Percentiles rank a stretch among this genome's conserved stretches.
Evolutionary conservation across 2,888 invertebrate species (phyloP).

Genomic region (Drosophila ochracea): DNA sequence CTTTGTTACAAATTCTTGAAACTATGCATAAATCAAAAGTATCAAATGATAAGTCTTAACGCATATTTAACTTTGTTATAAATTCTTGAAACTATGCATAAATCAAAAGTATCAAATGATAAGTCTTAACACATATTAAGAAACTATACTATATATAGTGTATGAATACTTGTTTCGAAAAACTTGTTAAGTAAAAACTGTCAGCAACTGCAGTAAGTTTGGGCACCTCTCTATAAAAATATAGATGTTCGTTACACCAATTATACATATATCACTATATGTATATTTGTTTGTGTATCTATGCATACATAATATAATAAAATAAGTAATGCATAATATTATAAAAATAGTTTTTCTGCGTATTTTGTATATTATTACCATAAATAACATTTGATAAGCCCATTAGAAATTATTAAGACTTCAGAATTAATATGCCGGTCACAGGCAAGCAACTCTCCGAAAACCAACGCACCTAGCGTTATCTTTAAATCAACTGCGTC

Average conservation of each 20-base stretch:
- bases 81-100: not conserved
- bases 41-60: not conserved
- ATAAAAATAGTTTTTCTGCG: constrained; percentile 28
- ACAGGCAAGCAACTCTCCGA: constrained; percentile 48
- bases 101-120: not conserved
- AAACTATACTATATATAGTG: not conserved
- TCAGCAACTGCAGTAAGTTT: not conserved
- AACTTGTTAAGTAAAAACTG: too few species aligned
- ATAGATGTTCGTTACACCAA: not conserved
- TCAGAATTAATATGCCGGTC: constrained; percentile 72
- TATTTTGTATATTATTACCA: constrained; percentile 41
- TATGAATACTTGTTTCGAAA: not conserved
- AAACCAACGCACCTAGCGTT: constrained; percentile 77
- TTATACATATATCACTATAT: not conserved
- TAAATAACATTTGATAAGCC: constrained; percentile 59
- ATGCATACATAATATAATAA: not conserved
- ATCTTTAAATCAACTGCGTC: constrained; percentile 74
- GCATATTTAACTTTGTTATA: not conserved
- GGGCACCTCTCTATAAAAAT: not conserved
- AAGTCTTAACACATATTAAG: not conserved
- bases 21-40: not conserved
- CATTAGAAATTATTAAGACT: constrained; percentile 78
- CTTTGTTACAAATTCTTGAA: not conserved
- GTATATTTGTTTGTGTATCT: not conserved
- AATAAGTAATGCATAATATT: constrained; percentile 8